Evolutionary conservation across 2,888 invertebrate species (phyloP).

Genomic region (Amitus sp.): DNA sequence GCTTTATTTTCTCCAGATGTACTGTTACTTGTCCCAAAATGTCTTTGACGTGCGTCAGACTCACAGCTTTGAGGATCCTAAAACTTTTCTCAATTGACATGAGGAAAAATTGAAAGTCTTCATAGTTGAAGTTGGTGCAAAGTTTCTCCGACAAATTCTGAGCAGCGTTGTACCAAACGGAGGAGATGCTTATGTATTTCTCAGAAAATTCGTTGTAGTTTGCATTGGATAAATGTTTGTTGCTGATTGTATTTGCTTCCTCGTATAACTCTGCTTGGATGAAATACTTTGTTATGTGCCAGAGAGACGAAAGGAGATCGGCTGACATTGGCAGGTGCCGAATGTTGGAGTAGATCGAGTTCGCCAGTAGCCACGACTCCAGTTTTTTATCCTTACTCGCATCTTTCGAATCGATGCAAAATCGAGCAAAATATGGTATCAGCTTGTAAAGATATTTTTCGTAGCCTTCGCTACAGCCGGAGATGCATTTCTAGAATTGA

Average conservation of each 20-base stretch:
- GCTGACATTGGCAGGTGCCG: conserved; percentile 36
- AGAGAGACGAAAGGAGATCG: conserved; percentile 50
- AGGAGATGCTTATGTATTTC: conserved; percentile 34
- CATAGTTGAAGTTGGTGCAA: conserved; percentile 1
- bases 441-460: conserved; percentile 19
- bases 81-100: conserved; percentile 39
- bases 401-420: conserved; percentile 16
- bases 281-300: conserved; percentile 50
- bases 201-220: conserved; percentile 5
- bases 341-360: conserved; percentile 42
- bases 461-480: conserved; percentile 22
- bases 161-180: conserved; percentile 43
- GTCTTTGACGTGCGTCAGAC: conserved; percentile 28
- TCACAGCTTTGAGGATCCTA: conserved; percentile 19
- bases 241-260: conserved; percentile 47
- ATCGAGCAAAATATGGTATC: conserved; percentile 22
- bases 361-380: conserved; percentile 44
- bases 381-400: no score
- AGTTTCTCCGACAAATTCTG: conserved; percentile 11
- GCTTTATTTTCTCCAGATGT: conserved; percentile 28
- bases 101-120: conserved; percentile 15
- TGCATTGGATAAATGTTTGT: conserved; percentile 30
- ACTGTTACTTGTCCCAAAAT: conserved; percentile 28
- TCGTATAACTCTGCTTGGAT: conserved; percentile 42
- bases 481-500: neutral